Evolutionary conservation across 1,140 invertebrate genomes (phyloP).

Genomic region (Habropoda laboriosa): DNA sequence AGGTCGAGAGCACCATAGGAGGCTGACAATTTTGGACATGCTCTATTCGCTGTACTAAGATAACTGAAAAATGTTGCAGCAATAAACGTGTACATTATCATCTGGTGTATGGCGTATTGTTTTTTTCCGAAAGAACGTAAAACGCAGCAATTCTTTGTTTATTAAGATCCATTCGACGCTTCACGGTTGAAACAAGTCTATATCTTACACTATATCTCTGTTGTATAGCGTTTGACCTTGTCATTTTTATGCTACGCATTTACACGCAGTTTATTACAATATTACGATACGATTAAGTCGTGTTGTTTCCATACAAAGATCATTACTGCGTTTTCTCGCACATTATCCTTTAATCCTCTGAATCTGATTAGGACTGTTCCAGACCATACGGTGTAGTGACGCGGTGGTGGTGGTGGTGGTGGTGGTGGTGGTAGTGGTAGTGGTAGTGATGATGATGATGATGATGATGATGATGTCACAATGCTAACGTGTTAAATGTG

Average conservation of each 20-base stretch:
- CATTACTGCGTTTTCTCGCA: constrained; percentile 78
- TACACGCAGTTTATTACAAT: no score
- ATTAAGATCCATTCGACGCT: not conserved
- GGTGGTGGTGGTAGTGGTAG: not conserved
- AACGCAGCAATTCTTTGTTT: constrained; percentile 76
- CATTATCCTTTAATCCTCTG: constrained; percentile 68
- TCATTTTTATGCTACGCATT: no score
- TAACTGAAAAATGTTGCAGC: constrained; percentile 80
- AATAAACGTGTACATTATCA: constrained; percentile 82
- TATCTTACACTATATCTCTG: not conserved
- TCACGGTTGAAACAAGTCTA: not conserved
- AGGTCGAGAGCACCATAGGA: constrained; percentile 66
- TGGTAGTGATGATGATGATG: constrained; percentile 64
- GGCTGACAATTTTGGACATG: constrained; percentile 71
- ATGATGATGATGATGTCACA: not conserved
- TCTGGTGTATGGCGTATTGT: constrained; percentile 75
- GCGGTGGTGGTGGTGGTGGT: not conserved
- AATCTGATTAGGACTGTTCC: constrained; percentile 83
- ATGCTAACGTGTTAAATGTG: constrained; percentile 69
- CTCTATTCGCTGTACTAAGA: constrained; percentile 76
- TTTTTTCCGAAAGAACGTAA: constrained; percentile 72
- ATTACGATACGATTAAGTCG: not conserved
- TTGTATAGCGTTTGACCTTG: no score
- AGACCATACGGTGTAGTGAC: constrained; percentile 69
- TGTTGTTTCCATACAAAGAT: constrained; percentile 34